phyloP scores from a whole-genome alignment of 2,113 vertebrate genomes.

The Poecilia latipinna region DNA sequence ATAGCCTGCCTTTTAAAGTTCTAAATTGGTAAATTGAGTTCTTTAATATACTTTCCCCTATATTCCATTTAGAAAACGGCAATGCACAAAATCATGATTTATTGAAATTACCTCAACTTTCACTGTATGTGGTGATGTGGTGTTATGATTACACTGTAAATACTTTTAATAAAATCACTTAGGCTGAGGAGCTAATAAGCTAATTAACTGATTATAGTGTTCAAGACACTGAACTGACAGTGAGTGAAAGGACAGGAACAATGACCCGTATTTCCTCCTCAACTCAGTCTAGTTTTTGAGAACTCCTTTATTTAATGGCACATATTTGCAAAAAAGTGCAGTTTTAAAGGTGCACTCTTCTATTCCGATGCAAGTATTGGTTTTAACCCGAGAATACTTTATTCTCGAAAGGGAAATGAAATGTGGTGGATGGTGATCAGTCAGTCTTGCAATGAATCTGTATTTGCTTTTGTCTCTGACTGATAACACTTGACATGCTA shows the following conservation, averaged over 20 bases:
- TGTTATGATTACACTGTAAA: background rate
- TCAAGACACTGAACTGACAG: background rate
- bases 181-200: constrained; percentile 5
- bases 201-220: background rate
- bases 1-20: background rate
- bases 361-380: background rate
- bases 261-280: background rate
- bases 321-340: background rate
- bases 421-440: no score
- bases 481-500: no score
- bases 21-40: no score
- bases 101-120: background rate
- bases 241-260: background rate
- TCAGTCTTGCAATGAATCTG: no score
- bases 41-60: background rate
- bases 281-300: background rate
- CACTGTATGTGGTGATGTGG: background rate
- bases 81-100: background rate
- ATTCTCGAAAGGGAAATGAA: no score
- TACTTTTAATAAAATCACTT: background rate
- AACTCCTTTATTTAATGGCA: background rate
- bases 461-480: no score
- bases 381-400: no score
- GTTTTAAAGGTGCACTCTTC: background rate
- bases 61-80: background rate